Evolutionary conservation across 2,113 vertebrate genomes (phyloP), one percentile per base, ranked within the genome.

Genomic region (Gadus chalcogrammus): DNA sequence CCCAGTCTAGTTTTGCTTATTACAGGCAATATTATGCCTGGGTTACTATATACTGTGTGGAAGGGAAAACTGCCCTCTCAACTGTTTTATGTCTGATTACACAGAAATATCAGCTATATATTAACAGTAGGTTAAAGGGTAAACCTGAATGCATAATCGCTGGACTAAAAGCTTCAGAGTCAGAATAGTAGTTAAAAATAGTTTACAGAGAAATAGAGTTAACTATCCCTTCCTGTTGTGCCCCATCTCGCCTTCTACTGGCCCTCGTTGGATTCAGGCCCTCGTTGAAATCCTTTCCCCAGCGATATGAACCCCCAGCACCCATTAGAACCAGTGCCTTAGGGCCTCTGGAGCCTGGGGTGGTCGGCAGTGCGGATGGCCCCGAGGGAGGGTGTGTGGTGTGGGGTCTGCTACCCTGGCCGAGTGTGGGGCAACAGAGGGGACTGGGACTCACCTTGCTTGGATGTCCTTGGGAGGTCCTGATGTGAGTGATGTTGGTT

Each of bases 401-500:
- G 24, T 38, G 20, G 66, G 68, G 65, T n/a, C 48, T 20, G 62
- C 53, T 70, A 61, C 53, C 31, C 61, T 22, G 56, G 55, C 65
- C 52, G 64, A 42, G 55, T 31, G 75, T 35, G 20, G 42, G 15
- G 55, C 64, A 38, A 63, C 52, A 67, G 68, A 79, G 78, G 72
- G 78, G 78, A 64, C 81, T 72, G 64, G 72, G 66, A 89, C 92
- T 93, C 88, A 92, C 92, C 92, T 91, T 78, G 81, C 80, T 89
- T 76, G 77, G 91, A 81, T 89, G 84, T 85, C 81, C 80, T 82
- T 73, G 84, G 86, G 81, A 67, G 79, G 88, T 91, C 87, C 91
- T 91, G 88, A 75, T 74, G 84, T 86, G 86, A 91, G 82, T 93
- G 92, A 86, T 83, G 85, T 80, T 83, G 73, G 77, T 83, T 68